Evolutionary conservation across 2,888 invertebrate genomes (phyloP), one percentile per base, ranked within the genome.

Genomic region (Adineta ricciae): DNA sequence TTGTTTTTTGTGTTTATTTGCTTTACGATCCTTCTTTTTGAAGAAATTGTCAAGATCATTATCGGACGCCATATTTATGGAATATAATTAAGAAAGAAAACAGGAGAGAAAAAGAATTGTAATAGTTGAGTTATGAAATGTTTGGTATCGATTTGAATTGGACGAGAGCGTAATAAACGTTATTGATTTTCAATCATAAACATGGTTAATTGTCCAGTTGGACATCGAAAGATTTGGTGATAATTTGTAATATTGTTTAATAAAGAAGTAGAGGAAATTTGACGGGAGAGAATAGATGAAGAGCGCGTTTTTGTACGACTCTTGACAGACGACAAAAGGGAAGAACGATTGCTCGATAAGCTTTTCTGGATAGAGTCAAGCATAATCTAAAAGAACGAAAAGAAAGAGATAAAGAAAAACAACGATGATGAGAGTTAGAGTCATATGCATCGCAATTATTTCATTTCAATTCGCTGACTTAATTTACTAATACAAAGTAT

Each of bases 11-110:
- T n/a, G 1, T 78, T 78, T 78, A 41, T 21, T 41, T n/a, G 24
- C 21, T 8, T 78, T 78, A 7, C 41, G 38, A 41, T 78, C 78
- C 41, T 78, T 78, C 11, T 78, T 78, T 78, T 78, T 78, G 14
- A 78, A 78, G 41, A 78, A 78, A 78, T 78, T 41, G 41, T 78
- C 78, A 41, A 78, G 41, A 78, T 78, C 41, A 78, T 78, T 41
- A 78, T 78, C 41, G 24, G 64, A 19, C 32, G 64, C 64, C 64
- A 64, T 64, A 36, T 32, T 64, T 32, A 16, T 64, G 64, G 64
- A 64, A n/a, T n/a, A 64, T 64, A 64, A 52, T 52, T 64, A 64
- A 64, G 32, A 64, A 64, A 64, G 27, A 64, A 32, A 64, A 64
- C 32, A 64, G 64, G 32, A 64, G 11, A 64, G 19, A 36, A 32